Evolutionary conservation across 92 coral and sea anemone species (phyloP).

Genomic region (Phenganax subtilis): DNA sequence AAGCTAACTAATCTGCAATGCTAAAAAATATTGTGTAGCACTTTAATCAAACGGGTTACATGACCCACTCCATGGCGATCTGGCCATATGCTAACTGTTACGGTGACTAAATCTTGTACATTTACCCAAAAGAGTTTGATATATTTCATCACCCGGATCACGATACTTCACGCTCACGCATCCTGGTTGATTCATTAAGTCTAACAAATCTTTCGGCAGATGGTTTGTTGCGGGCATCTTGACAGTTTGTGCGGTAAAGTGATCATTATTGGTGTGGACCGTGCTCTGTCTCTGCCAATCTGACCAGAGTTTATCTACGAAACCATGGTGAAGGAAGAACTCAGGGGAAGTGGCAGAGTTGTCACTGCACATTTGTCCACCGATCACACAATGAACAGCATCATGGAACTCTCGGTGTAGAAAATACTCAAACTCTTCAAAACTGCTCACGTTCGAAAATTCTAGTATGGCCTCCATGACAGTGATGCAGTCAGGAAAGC

Average conservation of each 20-base stretch:
- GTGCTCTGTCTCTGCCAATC: constrained; percentile 84
- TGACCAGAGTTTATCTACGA: constrained; percentile 88
- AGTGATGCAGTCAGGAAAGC: constrained; percentile 33
- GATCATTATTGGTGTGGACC: constrained; percentile 13
- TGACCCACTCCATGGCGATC: no score
- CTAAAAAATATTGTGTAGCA: no score
- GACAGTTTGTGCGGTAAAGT: constrained; percentile 26
- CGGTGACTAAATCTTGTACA: no score
- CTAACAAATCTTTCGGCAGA: constrained; percentile 29
- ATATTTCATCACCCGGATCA: constrained; percentile 38
- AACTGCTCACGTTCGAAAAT: constrained; percentile 36
- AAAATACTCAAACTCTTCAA: constrained; percentile 56
- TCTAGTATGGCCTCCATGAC: constrained; percentile 38
- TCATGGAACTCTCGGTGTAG: constrained; percentile 52
- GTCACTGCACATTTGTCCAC: constrained; percentile 68
- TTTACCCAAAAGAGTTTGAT: constrained; percentile 25
- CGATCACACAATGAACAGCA: constrained; percentile 71
- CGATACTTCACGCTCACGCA: constrained; percentile 44
- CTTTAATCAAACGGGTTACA: no score
- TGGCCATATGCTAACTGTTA: no score
- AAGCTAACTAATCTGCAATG: no score
- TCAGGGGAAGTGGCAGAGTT: constrained; percentile 78
- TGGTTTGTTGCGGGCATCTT: constrained; percentile 17
- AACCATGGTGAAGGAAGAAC: constrained; percentile 87
- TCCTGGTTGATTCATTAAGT: constrained; percentile 32